Evolutionary conservation across 2,797 vertebrate genomes (phyloP).

Genomic region (Huso huso): DNA sequence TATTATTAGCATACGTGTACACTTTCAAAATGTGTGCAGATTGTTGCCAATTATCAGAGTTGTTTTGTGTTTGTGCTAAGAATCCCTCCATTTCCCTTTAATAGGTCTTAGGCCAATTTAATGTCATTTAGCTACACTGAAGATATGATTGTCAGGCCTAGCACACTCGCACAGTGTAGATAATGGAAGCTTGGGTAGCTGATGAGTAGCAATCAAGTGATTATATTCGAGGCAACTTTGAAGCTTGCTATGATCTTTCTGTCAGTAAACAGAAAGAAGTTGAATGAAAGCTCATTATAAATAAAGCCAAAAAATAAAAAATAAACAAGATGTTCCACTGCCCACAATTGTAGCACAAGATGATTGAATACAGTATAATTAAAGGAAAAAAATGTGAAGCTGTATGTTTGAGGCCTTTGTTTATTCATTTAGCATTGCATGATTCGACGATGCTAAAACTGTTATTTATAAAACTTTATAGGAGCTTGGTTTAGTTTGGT

Average conservation of each 20-base stretch:
- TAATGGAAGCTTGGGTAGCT: conserved; percentile 35
- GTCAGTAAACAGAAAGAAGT: conserved; percentile 36
- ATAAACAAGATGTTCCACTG: no score
- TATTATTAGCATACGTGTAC: background rate
- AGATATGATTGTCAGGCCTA: conserved; percentile 37
- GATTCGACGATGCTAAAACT: no score
- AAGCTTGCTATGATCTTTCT: conserved; percentile 32
- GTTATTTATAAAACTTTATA: no score
- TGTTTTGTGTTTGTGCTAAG: background rate
- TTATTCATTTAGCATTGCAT: no score
- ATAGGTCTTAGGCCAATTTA: conserved; percentile 1
- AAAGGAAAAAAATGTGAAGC: no score
- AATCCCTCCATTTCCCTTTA: conserved; percentile 18
- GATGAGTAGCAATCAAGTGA: conserved; percentile 40
- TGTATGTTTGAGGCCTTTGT: no score
- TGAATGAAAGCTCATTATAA: conserved; percentile 13
- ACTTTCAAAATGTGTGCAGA: conserved; percentile 2
- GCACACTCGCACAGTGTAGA: conserved; percentile 28
- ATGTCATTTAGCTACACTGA: conserved; percentile 12
- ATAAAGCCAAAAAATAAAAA: no score
- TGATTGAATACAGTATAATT: no score
- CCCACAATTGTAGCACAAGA: no score
- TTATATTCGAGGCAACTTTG: conserved; percentile 34
- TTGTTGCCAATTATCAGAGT: conserved; percentile 4
- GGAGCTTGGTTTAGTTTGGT: no score